Evolutionary conservation across 2,797 vertebrate genomes (phyloP).

Genomic region (Pristis pectinata): DNA sequence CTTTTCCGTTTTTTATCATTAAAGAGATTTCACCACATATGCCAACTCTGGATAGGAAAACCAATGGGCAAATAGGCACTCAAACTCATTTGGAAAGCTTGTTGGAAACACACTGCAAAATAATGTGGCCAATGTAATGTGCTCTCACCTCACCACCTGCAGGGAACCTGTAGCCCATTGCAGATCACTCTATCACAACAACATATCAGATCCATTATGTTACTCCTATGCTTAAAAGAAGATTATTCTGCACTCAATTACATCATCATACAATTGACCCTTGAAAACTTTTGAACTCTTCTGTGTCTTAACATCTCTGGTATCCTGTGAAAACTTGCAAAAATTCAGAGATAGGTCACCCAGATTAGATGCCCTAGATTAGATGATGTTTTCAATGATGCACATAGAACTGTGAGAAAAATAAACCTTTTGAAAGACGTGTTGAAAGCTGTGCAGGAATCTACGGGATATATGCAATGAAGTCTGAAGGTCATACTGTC

Average conservation of each 20-base stretch:
- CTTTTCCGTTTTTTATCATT: background rate
- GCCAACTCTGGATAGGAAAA: background rate
- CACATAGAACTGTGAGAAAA: background rate
- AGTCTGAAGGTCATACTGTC: background rate
- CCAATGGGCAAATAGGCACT: background rate
- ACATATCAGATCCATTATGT: background rate
- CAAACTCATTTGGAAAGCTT: background rate
- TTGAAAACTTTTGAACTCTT: background rate
- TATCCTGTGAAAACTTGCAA: background rate
- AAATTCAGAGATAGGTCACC: background rate
- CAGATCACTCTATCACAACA: background rate
- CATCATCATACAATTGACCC: background rate
- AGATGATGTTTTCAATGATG: background rate
- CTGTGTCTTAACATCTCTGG: background rate
- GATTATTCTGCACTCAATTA: background rate
- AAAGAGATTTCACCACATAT: background rate
- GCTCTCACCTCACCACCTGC: background rate
- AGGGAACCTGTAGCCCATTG: background rate
- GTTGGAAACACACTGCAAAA: background rate
- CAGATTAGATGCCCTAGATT: background rate
- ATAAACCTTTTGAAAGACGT: background rate
- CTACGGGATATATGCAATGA: background rate
- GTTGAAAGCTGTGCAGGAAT: background rate
- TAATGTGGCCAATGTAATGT: background rate
- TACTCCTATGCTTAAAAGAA: background rate